Conservation (phyloP, 2,888 invertebrate species). For the Drosophila antonietae region DNA sequence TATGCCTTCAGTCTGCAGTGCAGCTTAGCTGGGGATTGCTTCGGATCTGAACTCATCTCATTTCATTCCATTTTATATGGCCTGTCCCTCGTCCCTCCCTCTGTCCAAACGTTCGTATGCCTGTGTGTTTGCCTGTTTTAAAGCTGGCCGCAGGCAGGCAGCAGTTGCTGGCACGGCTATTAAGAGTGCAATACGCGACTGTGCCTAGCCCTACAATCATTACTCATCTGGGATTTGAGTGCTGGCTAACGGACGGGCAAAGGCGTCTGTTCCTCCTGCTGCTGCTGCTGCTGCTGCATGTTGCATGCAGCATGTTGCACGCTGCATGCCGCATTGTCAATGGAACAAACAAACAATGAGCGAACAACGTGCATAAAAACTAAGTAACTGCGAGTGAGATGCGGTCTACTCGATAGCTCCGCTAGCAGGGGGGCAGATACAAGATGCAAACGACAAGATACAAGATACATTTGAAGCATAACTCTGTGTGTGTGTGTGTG, state of each 20-base stretch:
- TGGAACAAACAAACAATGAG: conserved; percentile 68
- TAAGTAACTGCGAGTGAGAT: conserved; percentile 33
- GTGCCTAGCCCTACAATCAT: conserved; percentile 70
- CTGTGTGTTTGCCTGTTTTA: conserved; percentile 41
- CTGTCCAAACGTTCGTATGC: conserved; percentile 6
- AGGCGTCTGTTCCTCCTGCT: not conserved
- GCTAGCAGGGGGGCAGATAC: conserved; percentile 34
- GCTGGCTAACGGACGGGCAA: conserved; percentile 1
- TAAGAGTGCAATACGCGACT: conserved; percentile 53
- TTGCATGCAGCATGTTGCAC: conserved; percentile 16
- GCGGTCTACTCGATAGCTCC: conserved; percentile 36
- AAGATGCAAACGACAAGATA: conserved; percentile 34
- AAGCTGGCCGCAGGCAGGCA: conserved; percentile 61
- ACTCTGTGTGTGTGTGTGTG: conserved; percentile 26
- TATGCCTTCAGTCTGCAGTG: conserved; percentile 31
- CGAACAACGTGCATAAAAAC: conserved; percentile 38
- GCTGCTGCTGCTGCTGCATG: conserved; percentile 19
- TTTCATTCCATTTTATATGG: conserved; percentile 10
- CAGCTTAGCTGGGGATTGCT: conserved; percentile 71
- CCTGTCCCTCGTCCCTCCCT: conserved; percentile 3
- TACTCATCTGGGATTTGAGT: conserved; percentile 67
- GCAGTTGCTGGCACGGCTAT: conserved; percentile 45
- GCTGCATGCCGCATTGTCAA: conserved; percentile 58
- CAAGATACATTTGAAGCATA: conserved; percentile 45
- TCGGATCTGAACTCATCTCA: conserved; percentile 43